A percentile compares a stretch with the other conserved stretches of the same genome.
These are phyloP conservation scores for Trididemnum nubilum DNA, from an alignment of 23 tunicate species.

Conservation along the genomic window DNA sequence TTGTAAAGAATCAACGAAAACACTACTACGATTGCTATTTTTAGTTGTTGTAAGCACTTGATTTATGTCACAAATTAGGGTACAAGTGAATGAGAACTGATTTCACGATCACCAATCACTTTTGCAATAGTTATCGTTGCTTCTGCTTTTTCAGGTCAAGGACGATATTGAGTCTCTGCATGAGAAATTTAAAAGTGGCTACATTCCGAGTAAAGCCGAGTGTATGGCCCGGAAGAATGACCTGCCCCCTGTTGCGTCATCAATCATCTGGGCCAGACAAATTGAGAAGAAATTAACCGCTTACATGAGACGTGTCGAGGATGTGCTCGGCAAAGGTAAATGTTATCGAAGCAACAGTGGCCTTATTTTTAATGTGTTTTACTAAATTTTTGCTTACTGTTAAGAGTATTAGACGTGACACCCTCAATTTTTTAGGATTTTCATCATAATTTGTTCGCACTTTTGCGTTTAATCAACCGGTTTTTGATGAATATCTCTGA, in stretches of 20 bases:
- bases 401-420: no score
- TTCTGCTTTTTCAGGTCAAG: conserved; percentile 62
- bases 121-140: neutral
- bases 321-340: conserved; percentile 97
- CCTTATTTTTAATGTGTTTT: neutral
- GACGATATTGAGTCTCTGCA: conserved; percentile 94
- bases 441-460: no score
- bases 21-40: no score
- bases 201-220: conserved; percentile 63
- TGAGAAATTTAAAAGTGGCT: conserved; percentile 88
- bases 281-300: conserved; percentile 83
- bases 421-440: no score
- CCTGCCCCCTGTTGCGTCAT: conserved; percentile 98
- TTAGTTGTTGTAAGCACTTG: no score
- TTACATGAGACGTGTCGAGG: conserved; percentile 95
- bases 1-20: no score
- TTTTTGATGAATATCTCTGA: no score
- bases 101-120: no score
- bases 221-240: conserved; percentile 68
- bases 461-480: no score
- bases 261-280: conserved; percentile 97
- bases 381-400: neutral
- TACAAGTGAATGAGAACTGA: no score
- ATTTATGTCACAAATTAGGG: no score
- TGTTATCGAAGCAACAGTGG: no score